Evolutionary conservation across 1,140 invertebrate genomes (phyloP).

Genomic region (Apocrypta bakeri): DNA sequence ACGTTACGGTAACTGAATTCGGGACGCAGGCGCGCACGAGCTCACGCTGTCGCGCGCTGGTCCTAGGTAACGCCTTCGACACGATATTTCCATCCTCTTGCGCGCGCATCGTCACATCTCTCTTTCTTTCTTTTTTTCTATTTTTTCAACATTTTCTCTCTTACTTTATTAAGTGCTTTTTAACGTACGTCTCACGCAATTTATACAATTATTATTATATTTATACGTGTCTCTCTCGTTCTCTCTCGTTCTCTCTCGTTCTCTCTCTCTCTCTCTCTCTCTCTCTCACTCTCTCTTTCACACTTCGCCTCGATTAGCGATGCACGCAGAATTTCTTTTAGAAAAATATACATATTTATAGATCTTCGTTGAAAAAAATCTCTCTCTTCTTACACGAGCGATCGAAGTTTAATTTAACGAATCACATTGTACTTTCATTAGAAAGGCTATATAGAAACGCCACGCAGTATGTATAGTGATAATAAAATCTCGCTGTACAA

Average conservation of each 20-base stretch:
- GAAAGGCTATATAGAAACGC: not conserved
- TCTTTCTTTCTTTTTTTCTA: conserved; percentile 12
- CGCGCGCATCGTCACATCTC: not conserved
- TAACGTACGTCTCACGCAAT: conserved; percentile 47
- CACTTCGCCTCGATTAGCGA: not conserved
- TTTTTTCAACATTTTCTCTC: conserved; percentile 29
- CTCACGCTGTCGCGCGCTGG: not conserved
- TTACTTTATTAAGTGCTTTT: conserved; percentile 13
- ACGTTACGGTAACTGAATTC: conserved; percentile 61
- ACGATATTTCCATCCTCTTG: conserved; percentile 43
- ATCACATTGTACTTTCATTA: conserved; percentile 46
- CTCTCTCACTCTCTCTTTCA: conserved; percentile 29
- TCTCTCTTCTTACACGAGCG: conserved; percentile 7
- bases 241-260: conserved; percentile 35
- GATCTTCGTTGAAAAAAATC: conserved; percentile 12
- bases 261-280: conserved; percentile 41
- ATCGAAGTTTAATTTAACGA: conserved; percentile 24
- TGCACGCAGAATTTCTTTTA: conserved; percentile 42
- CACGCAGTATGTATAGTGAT: not conserved
- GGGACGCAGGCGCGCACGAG: conserved; percentile 43
- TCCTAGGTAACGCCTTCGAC: conserved; percentile 52
- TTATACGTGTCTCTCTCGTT: conserved; percentile 10
- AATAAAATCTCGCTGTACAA: conserved; percentile 44
- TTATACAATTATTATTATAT: conserved; percentile 40
- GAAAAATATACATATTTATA: conserved; percentile 38